Base-by-base conservation (phyloP, 2,113 vertebrate species). In the Lepus timidus region DNA sequence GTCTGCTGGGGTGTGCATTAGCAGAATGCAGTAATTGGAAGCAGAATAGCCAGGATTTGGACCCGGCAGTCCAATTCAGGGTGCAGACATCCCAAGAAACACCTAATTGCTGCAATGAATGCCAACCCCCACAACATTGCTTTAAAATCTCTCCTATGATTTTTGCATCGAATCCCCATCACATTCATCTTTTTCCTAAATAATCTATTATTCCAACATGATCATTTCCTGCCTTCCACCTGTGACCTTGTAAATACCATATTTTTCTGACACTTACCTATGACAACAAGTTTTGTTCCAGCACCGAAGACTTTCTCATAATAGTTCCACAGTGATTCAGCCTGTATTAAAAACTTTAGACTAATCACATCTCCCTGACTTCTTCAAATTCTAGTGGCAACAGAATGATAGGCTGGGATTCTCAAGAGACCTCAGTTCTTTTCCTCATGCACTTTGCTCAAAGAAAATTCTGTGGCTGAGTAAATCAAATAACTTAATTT, bases 271-370 rank as follows among this genome's bases (percentile, higher is more conserved):
- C 52, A 96, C 82, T 2, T 52, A 96, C 96, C 91, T 91, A 52
- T 75, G 71, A 97, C 19, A 0, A 62, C 9, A 84, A 93, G 65
- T 25, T 80, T 80, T 67, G 79, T 96, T 85, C 91, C 93, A 62
- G 10, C 13, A 27, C 95, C 22, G 1, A 97, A 91, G 58, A 44
- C 1, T 79, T 75, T 92, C 44, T 5, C 1, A 0, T 0, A 3
- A 0, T 29, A 9, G 12, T 25, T 11, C 14, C 93, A 95, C 91
- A 80, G 51, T 93, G 88, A 90, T 75, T 91, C 20, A 49, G 73
- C 11, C 36, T 58, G 0, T 67, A 71, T 71, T 61, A 88, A 93
- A 95, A 96, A 89, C 90, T 33, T 49, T 19, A 71, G 11, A 61
- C 62, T 33, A 33, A 13, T 73, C 70, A 49, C 51, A 6, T 44